Evolutionary conservation across 2,797 vertebrate species (phyloP).

Genomic region (Silurus aristotelis): DNA sequence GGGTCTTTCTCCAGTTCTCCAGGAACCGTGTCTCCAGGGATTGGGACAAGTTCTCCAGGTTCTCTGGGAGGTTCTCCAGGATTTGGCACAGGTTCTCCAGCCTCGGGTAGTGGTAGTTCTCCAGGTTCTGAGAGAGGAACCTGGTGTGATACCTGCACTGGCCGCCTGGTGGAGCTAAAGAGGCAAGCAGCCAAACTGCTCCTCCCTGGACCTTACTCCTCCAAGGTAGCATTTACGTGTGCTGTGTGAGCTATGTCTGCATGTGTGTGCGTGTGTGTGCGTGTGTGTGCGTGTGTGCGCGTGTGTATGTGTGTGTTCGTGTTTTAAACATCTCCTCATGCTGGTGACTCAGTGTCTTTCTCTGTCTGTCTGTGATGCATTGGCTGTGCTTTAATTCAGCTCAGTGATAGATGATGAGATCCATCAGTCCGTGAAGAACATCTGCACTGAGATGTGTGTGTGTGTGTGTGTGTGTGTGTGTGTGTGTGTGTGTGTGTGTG

Average conservation of each 20-base stretch:
- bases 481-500: background rate
- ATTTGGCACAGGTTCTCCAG: conserved; percentile 92
- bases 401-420: conserved; percentile 26
- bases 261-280: background rate
- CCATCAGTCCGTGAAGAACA: conserved; percentile 20
- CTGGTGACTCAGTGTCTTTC: background rate
- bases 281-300: no score
- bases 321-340: background rate
- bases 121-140: conserved; percentile 91
- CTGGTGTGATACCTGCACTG: conserved; percentile 96
- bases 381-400: background rate
- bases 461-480: background rate
- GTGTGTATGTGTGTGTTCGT: background rate
- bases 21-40: conserved; percentile 89
- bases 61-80: conserved; percentile 93
- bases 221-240: conserved; percentile 80
- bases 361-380: background rate
- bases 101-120: conserved; percentile 93
- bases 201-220: conserved; percentile 87
- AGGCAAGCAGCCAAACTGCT: conserved; percentile 91
- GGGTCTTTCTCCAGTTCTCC: conserved; percentile 91
- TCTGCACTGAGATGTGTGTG: background rate
- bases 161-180: conserved; percentile 91
- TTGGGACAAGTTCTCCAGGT: conserved; percentile 90
- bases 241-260: background rate